A percentile compares a stretch with the other conserved stretches of the same genome.
Evolutionary conservation across 2,113 vertebrate species (phyloP).

Genomic region (Rhabdornis inornatus): DNA sequence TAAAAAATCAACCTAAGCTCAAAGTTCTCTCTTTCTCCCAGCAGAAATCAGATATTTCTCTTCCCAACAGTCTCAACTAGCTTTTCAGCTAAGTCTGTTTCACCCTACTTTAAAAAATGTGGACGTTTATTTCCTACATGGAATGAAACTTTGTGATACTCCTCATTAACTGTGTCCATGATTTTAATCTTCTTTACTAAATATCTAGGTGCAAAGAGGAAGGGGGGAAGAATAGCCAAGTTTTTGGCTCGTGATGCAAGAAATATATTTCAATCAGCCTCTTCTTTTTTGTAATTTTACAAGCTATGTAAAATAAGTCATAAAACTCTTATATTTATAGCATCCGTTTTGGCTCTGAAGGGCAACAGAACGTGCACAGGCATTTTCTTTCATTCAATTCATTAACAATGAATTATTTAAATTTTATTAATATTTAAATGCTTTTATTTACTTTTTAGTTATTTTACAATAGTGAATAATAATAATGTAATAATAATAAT

Average conservation of each 20-base stretch:
- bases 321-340: not conserved
- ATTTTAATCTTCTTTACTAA: not conserved
- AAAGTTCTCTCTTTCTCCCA: not conserved
- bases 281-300: not conserved
- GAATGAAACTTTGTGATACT: not conserved
- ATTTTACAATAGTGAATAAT: not conserved
- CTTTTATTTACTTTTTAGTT: not conserved
- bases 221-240: not conserved
- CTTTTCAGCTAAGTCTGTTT: not conserved
- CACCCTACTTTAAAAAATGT: not conserved
- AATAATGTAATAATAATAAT: too few species aligned
- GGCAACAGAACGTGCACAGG: not conserved
- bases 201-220: not conserved
- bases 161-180: not conserved
- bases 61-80: not conserved
- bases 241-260: not conserved
- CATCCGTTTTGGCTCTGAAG: not conserved
- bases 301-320: not conserved
- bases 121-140: not conserved
- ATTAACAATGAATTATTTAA: not conserved
- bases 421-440: not conserved
- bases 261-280: not conserved
- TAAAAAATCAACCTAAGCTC: not conserved
- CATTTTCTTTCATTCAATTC: not conserved
- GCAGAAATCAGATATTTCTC: not conserved